These are phyloP conservation scores for Epinephelus coioides DNA, from an alignment of 2,797 vertebrate species.

Conservation along the genomic window DNA sequence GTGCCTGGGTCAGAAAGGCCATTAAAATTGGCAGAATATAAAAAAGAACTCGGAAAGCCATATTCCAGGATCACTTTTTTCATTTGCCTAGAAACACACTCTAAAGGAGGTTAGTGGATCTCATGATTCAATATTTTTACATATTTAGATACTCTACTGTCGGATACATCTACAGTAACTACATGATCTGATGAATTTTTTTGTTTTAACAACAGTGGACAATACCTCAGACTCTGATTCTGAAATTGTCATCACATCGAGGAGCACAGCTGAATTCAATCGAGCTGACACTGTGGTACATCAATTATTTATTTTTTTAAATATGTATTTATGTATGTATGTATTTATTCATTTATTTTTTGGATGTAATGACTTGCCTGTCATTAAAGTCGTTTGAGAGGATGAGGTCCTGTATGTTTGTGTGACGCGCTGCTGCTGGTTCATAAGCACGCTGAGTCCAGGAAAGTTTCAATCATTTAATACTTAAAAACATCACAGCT, in stretches of 20 bases:
- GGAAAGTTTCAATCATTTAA: no score
- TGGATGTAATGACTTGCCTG: no score
- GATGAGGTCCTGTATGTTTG: no score
- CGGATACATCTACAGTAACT: neutral
- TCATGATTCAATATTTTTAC: neutral
- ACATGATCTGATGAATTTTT: neutral
- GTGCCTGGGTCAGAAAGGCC: slow-evolving; percentile 29
- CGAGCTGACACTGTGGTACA: slow-evolving; percentile 26
- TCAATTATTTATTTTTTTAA: neutral
- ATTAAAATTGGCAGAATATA: slow-evolving; percentile 16
- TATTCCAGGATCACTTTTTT: slow-evolving; percentile 32
- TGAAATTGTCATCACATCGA: slow-evolving; percentile 5
- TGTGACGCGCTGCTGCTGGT: no score
- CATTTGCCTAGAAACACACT: slow-evolving; percentile 8
- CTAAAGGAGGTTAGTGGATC: slow-evolving; percentile 17
- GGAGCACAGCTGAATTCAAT: slow-evolving; percentile 14
- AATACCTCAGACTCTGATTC: slow-evolving; percentile 11
- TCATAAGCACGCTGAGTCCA: no score
- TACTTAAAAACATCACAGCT: no score
- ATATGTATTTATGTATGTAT: no score
- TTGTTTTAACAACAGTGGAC: neutral
- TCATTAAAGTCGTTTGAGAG: no score
- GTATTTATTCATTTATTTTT: no score
- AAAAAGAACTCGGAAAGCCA: slow-evolving; percentile 12
- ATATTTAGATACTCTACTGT: neutral